A percentile compares a stretch with the other conserved stretches of the same genome.
Conservation (phyloP, 2,113 vertebrate genomes). For the Oryzias javanicus region DNA sequence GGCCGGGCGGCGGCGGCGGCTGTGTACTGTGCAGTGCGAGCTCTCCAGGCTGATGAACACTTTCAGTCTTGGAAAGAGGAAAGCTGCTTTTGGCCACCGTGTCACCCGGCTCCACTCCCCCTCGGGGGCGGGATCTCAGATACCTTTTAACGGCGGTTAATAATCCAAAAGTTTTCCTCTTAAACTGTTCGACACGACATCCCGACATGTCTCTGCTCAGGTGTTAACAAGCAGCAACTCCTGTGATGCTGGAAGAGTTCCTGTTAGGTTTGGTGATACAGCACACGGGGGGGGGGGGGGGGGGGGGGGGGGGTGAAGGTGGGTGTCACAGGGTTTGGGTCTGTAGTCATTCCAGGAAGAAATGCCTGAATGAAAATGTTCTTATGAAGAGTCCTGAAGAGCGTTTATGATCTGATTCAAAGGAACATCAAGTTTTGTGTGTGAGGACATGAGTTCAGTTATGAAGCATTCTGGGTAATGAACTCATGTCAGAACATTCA, state of each 20-base stretch:
- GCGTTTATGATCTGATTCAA: conserved; percentile 19
- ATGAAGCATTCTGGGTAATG: too few species aligned
- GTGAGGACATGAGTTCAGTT: too few species aligned
- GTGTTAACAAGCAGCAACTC: conserved; percentile 35
- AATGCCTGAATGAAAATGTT: conserved; percentile 18
- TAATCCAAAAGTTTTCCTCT: conserved; percentile 48
- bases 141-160: conserved; percentile 42
- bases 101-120: conserved; percentile 23
- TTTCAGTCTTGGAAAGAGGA: conserved; percentile 44
- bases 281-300: conserved; percentile 4
- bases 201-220: conserved; percentile 19
- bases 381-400: conserved; percentile 32
- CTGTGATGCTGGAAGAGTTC: conserved; percentile 24
- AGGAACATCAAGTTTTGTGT: too few species aligned
- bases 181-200: conserved; percentile 16
- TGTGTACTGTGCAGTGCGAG: conserved; percentile 6
- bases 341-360: conserved; percentile 15
- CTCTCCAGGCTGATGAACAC: conserved; percentile 33
- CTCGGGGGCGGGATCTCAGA: conserved; percentile 30
- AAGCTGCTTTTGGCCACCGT: conserved; percentile 43
- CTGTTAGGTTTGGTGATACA: conserved; percentile 27
- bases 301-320: too few species aligned
- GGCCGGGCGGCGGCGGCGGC: conserved; percentile 17
- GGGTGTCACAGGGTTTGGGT: conserved; percentile 12
- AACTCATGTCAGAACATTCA: too few species aligned